phyloP scores from a whole-genome alignment of 2,797 vertebrate species.

The Danio albolineatus region DNA sequence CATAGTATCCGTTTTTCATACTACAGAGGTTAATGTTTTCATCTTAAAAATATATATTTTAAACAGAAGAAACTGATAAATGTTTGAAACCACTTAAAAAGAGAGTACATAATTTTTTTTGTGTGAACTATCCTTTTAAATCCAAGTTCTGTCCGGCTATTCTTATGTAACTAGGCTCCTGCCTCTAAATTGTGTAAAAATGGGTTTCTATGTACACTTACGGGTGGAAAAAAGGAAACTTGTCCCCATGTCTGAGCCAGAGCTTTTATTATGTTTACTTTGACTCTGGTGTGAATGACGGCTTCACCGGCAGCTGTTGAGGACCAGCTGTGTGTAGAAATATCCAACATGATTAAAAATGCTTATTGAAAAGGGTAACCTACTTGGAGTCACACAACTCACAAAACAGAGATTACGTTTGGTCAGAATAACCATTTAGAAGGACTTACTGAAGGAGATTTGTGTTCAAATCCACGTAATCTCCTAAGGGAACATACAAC shows the following conservation, averaged over 20 bases:
- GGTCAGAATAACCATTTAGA: not conserved
- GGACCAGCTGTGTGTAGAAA: not conserved
- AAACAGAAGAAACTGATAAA: no score
- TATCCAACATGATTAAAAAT: slow-evolving; percentile 3
- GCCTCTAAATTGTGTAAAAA: slow-evolving; percentile 47
- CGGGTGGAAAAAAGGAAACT: slow-evolving; percentile 17
- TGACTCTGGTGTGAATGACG: slow-evolving; percentile 10
- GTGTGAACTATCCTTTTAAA: no score
- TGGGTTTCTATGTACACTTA: slow-evolving; percentile 28
- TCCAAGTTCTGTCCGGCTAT: not conserved
- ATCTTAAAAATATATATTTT: no score
- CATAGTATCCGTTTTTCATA: no score
- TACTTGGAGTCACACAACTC: not conserved
- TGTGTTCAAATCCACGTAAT: slow-evolving; percentile 16
- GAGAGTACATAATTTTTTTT: no score
- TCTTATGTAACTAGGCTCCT: slow-evolving; percentile 69
- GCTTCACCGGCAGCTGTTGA: not conserved
- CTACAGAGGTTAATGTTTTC: not conserved
- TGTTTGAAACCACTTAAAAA: no score
- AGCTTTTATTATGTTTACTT: slow-evolving; percentile 33
- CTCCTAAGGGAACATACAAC: not conserved
- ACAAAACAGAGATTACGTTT: slow-evolving; percentile 29
- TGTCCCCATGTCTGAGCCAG: not conserved
- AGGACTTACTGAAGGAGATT: slow-evolving; percentile 14
- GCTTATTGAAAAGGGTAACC: slow-evolving; percentile 26